phyloP scores from a whole-genome alignment of 2,113 vertebrate species.

The Erpornis zantholeuca region DNA sequence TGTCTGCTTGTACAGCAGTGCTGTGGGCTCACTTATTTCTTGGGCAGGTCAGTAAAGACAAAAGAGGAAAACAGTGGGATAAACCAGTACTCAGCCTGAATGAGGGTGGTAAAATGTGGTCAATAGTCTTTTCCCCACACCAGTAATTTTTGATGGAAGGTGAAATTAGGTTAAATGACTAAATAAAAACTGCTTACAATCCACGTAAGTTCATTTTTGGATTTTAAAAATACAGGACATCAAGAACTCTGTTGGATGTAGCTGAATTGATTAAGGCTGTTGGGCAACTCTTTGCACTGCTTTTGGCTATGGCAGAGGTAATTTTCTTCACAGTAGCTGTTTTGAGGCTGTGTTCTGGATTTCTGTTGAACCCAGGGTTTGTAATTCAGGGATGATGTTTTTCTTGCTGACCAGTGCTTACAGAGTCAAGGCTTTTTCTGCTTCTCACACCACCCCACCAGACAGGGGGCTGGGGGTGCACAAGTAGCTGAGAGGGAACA shows the following conservation, averaged over 20 bases:
- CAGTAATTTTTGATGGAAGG: neutral
- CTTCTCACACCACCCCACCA: neutral
- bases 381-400: neutral
- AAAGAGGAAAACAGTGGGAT: neutral
- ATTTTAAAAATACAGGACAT: neutral
- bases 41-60: neutral
- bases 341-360: neutral
- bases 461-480: neutral
- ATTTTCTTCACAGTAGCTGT: neutral
- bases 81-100: neutral
- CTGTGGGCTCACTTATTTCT: neutral
- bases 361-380: neutral
- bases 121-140: neutral
- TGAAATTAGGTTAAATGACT: neutral
- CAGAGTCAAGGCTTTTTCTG: neutral
- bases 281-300: neutral
- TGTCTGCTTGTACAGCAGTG: neutral
- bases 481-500: neutral
- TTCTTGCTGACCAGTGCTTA: neutral
- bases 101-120: neutral
- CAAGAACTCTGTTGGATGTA: neutral
- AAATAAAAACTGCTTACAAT: neutral
- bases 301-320: neutral
- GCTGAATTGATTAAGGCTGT: neutral
- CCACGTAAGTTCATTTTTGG: neutral